Conservation (phyloP, 2,797 vertebrate species). For the Brachymystax lenok region DNA sequence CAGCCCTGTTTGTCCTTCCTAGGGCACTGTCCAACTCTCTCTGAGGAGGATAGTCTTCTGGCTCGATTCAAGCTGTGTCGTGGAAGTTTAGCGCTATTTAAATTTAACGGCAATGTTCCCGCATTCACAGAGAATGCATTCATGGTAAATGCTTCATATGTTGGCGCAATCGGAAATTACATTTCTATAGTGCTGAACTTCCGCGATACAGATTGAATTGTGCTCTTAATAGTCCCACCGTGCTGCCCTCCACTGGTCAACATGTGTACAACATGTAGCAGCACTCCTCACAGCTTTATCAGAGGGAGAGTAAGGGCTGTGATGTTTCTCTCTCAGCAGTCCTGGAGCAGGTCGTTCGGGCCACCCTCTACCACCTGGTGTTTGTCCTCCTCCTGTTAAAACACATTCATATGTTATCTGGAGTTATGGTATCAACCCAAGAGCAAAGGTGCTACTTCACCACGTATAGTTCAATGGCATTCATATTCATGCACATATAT, state of each 20-base stretch:
- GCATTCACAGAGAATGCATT: no score
- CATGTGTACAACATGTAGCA: background rate
- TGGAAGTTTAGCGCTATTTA: no score
- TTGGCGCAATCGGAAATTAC: no score
- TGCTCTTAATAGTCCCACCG: background rate
- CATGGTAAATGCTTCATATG: no score
- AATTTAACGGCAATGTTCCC: background rate
- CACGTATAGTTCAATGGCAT: background rate
- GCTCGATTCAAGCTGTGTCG: no score
- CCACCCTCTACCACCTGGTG: slow-evolving; percentile 71
- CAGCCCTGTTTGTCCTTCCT: background rate
- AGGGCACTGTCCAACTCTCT: background rate
- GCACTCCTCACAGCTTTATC: background rate
- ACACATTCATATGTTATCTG: background rate
- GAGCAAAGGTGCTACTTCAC: background rate
- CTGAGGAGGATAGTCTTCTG: background rate
- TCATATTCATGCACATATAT: background rate
- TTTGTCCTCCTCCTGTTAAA: slow-evolving; percentile 69
- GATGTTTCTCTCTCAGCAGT: slow-evolving; percentile 42
- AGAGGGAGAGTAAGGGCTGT: background rate
- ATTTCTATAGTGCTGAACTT: background rate
- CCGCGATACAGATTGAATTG: background rate
- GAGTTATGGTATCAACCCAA: background rate
- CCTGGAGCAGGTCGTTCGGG: slow-evolving; percentile 69
- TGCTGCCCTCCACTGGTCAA: background rate